Percentiles rank a stretch among this genome's conserved stretches.
phyloP scores from a whole-genome alignment of 2,113 vertebrate genomes.

The Phainopepla nitens region DNA sequence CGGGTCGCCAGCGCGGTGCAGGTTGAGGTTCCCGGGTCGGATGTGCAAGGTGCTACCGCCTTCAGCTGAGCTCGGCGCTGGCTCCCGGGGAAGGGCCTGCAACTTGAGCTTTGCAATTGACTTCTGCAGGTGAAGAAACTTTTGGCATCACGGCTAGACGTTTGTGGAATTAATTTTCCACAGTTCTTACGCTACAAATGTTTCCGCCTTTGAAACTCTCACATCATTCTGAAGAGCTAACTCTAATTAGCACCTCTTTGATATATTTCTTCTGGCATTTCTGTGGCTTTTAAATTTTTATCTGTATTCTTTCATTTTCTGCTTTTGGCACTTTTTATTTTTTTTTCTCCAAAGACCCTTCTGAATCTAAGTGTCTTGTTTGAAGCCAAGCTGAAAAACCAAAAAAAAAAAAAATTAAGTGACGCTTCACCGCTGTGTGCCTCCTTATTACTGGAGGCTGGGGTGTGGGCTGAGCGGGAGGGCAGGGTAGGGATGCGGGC shows the following conservation, averaged over 20 bases:
- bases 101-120: not conserved
- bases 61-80: not conserved
- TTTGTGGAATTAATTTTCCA: constrained; percentile 27
- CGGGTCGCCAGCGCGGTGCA: not conserved
- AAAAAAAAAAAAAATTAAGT: not conserved
- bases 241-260: not conserved
- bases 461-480: not conserved
- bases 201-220: not conserved
- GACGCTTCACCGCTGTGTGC: not conserved
- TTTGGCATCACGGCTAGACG: not conserved
- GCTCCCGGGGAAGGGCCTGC: rapidly evolving
- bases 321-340: not conserved
- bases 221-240: not conserved
- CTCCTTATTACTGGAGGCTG: not conserved
- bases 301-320: not conserved
- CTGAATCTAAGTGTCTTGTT: not conserved
- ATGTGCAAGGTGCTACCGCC: not conserved
- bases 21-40: not conserved
- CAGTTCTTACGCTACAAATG: not conserved
- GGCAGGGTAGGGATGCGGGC: not conserved
- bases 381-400: not conserved
- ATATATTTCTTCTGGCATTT: not conserved
- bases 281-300: not conserved
- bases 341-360: not conserved
- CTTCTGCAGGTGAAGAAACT: constrained; percentile 11